A percentile compares a stretch with the other conserved stretches of the same genome.
phyloP scores from a whole-genome alignment of 2,113 vertebrate species.

The Lamprologus speciosus region DNA sequence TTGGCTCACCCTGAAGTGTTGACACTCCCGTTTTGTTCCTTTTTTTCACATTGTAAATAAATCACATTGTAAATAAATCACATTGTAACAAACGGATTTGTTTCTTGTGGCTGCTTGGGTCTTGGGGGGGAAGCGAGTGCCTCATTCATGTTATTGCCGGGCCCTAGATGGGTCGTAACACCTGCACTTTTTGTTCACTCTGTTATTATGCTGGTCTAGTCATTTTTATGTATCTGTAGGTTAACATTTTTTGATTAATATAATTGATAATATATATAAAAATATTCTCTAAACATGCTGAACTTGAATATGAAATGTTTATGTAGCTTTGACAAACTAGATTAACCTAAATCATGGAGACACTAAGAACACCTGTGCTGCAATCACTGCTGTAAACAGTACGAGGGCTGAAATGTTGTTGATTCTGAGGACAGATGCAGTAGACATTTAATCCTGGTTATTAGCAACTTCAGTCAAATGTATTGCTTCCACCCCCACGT shows the following conservation, averaged over 20 bases:
- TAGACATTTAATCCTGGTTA: not conserved
- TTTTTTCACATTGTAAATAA: no score
- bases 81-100: rapidly evolving
- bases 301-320: not conserved
- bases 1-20: no score
- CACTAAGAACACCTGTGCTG: not conserved
- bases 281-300: not conserved
- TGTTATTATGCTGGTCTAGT: not conserved
- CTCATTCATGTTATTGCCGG: rapidly evolving
- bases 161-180: no score
- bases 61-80: no score
- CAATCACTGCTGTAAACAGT: not conserved
- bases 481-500: not conserved
- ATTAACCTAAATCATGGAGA: not conserved
- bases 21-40: no score
- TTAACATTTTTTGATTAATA: not conserved
- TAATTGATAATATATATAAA: not conserved
- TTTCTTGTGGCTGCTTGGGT: no score
- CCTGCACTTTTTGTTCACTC: not conserved
- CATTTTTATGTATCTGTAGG: not conserved
- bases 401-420: not conserved
- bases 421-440: rapidly evolving
- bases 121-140: no score
- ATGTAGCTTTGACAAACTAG: not conserved
- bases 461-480: rapidly evolving